Evolutionary conservation across 23 tunicate species (phyloP).

Genomic region (Pegea sp.): DNA sequence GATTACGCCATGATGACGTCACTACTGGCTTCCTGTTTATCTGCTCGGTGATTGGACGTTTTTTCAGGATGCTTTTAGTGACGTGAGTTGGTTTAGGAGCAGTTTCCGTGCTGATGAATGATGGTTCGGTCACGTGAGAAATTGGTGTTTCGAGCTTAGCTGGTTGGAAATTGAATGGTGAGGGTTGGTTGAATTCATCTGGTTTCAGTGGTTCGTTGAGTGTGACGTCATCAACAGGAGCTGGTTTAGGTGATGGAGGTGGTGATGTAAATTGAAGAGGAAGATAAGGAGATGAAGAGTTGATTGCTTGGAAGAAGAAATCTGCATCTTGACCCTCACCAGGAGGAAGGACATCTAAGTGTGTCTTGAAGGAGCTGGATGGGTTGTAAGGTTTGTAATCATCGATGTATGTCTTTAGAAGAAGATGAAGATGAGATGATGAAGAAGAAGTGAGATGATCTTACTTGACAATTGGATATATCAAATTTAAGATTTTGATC

Average conservation of each 20-base stretch:
- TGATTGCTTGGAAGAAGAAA: too few relatives aligned
- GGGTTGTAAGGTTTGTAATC: not conserved
- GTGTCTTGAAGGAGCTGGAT: not conserved
- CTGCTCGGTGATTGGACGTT: too few relatives aligned
- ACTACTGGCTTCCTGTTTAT: too few relatives aligned
- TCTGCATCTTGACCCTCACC: not conserved
- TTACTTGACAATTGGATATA: not conserved
- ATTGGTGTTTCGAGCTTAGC: not conserved
- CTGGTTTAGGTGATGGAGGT: too few relatives aligned
- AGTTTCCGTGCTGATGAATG: not conserved
- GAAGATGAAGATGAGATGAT: not conserved
- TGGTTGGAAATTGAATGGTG: not conserved
- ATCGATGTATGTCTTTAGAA: not conserved
- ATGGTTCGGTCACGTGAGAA: not conserved
- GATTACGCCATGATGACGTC: too few relatives aligned
- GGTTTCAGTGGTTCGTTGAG: too few relatives aligned
- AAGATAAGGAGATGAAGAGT: too few relatives aligned
- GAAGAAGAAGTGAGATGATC: not conserved
- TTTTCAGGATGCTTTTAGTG: too few relatives aligned
- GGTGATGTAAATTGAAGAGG: too few relatives aligned
- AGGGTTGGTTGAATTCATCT: too few relatives aligned
- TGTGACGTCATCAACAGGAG: too few relatives aligned
- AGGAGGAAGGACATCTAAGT: not conserved
- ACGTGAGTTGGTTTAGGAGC: too few relatives aligned
- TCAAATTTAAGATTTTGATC: not conserved